These are phyloP conservation scores for Ammospiza nelsoni DNA, from an alignment of 2,113 vertebrate genomes.

Conservation along the genomic window DNA sequence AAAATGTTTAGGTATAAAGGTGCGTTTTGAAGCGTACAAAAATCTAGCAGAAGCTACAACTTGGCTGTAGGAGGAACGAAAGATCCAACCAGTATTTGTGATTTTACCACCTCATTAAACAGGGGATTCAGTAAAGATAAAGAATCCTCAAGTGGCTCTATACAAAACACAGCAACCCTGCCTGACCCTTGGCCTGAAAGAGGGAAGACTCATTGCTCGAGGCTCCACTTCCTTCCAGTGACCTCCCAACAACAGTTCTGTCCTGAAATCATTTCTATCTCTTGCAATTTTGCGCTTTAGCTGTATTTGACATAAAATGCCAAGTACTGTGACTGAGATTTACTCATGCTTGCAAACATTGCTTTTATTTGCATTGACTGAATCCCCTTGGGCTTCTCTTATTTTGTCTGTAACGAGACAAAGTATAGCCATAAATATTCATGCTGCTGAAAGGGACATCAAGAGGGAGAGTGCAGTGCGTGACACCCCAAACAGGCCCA, in stretches of 20 bases:
- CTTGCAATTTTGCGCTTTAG: not conserved
- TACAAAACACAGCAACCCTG: not conserved
- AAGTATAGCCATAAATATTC: constrained; percentile 5
- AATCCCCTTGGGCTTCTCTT: constrained; percentile 39
- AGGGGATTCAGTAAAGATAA: not conserved
- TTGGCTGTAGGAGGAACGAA: not conserved
- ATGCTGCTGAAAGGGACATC: not conserved
- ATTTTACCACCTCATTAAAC: not conserved
- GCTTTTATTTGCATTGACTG: constrained; percentile 53
- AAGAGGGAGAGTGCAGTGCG: not conserved
- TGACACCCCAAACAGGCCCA: not conserved
- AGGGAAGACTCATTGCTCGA: not conserved
- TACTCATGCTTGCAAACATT: constrained; percentile 52
- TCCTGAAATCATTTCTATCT: constrained; percentile 22
- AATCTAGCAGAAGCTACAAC: not conserved
- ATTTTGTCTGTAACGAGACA: constrained; percentile 33
- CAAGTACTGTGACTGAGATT: constrained; percentile 2
- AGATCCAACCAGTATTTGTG: not conserved
- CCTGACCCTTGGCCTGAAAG: not conserved
- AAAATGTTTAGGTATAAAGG: not conserved
- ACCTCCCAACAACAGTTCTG: constrained; percentile 1
- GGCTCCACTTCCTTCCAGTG: constrained; percentile 3
- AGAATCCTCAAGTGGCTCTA: not conserved
- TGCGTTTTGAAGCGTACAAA: not conserved
- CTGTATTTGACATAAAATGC: constrained; percentile 46